Evolutionary conservation across 2,113 vertebrate genomes (phyloP), one percentile per base, ranked within the genome.

Genomic region (Semicossyphus pulcher): DNA sequence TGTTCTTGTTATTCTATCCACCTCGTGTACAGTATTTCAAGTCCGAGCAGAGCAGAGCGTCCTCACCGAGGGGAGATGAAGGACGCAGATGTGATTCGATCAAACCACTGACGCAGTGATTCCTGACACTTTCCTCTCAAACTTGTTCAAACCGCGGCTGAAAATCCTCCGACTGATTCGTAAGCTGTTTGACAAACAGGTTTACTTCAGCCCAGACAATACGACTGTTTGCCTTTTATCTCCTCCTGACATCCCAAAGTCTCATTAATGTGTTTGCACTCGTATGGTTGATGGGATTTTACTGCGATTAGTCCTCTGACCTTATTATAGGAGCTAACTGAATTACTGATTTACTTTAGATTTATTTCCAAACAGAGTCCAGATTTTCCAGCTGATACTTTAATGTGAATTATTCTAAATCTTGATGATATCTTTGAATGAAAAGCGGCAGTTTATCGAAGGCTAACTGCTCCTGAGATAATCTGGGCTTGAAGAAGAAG

Each of bases 11-110:
- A 54, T 60, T 73, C 62, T 47, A 54, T 75, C 34, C 49, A 28
- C 61, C 53, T 59, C 36, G 0, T 68, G 54, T 36, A 36, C 73
- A 68, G 29, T 37, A 32, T 53, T 54, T 75, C 23, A 51, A 42
- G n/a, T 20, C 41, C 48, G 45, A 59, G 64, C 61, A 57, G 66
- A 54, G 56, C 75, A 4, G 49, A 25, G 52, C 7, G 10, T 65
- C 73, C 69, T 63, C 8, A 10, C 54, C 39, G 49, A 73, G 26
- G 42, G 53, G 68, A 49, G 32, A 1, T 64, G 58, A 72, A 83
- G 80, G 72, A 80, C 69, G 20, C 18, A 25, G 64, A 77, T 28
- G 47, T 31, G 60, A 80, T 83, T 34, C 49, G 25, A 78, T 78
- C 49, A 62, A 78, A 56, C 14, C 21, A 21, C 74, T 57, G 57